Conservation (phyloP, 2,888 invertebrate genomes). For the Seira ritae region DNA sequence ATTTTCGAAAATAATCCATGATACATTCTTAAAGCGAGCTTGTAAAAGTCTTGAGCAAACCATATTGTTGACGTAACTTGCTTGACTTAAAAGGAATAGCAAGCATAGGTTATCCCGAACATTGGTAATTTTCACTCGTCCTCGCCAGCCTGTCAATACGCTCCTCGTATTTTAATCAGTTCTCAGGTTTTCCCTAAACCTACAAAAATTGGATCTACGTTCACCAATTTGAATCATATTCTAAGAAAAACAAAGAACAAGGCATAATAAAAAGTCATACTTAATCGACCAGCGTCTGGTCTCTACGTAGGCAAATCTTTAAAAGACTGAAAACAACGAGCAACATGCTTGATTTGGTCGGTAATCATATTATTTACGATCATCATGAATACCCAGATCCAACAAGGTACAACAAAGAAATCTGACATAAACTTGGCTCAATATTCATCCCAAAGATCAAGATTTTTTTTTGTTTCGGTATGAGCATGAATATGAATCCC, state of each 20-base stretch:
- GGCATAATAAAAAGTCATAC: conserved; percentile 40
- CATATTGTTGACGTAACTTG: no score
- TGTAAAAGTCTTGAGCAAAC: no score
- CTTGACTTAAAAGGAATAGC: no score
- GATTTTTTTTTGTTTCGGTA: not conserved
- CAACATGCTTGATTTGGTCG: conserved; percentile 14
- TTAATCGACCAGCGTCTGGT: conserved; percentile 39
- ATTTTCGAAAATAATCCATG: no score
- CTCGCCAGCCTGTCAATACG: not conserved
- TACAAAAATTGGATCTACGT: not conserved
- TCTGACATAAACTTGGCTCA: conserved; percentile 34
- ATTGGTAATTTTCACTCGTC: not conserved
- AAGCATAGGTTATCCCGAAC: no score
- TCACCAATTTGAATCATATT: conserved; percentile 18
- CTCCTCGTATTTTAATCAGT: not conserved
- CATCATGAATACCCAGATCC: not conserved
- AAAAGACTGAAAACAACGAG: not conserved
- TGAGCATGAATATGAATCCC: not conserved
- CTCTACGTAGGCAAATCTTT: not conserved
- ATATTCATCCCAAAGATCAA: conserved; percentile 1
- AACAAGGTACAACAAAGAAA: conserved; percentile 1
- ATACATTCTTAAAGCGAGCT: no score
- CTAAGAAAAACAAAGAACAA: conserved; percentile 18
- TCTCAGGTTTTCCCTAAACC: not conserved
- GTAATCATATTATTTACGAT: not conserved